Percentiles rank a stretch among this genome's conserved stretches.
Evolutionary conservation across 2,888 invertebrate genomes (phyloP).

Genomic region (Drosophila paranaensis): DNA sequence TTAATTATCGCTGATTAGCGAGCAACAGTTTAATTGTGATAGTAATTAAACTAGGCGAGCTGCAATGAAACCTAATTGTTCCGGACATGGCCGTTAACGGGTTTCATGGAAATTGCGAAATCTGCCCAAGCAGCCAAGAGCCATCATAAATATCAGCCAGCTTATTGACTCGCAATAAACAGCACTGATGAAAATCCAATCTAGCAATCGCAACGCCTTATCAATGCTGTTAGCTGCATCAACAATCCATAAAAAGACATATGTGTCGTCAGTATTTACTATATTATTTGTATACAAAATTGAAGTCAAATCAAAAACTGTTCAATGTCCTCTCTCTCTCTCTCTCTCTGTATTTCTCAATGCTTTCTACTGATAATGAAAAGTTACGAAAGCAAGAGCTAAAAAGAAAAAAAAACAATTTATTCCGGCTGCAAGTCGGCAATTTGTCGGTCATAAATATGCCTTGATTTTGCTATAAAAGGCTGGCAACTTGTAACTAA

Average conservation of each 20-base stretch:
- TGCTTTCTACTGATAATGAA: slow-evolving; percentile 4
- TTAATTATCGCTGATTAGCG: slow-evolving; percentile 8
- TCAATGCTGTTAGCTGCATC: slow-evolving; percentile 20
- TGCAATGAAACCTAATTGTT: slow-evolving; percentile 22
- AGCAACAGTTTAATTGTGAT: slow-evolving; percentile 31
- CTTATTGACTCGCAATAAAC: slow-evolving; percentile 1
- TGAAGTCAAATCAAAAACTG: slow-evolving; percentile 9
- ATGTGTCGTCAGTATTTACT: neutral
- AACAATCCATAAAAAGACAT: neutral
- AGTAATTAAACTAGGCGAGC: slow-evolving; percentile 15
- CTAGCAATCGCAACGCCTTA: slow-evolving; percentile 4
- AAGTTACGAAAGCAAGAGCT: neutral
- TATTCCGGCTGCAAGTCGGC: neutral
- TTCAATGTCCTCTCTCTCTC: slow-evolving; percentile 3
- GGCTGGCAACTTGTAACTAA: neutral
- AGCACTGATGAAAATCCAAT: neutral
- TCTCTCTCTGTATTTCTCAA: neutral
- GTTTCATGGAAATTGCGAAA: slow-evolving; percentile 25
- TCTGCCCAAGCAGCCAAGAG: slow-evolving; percentile 3
- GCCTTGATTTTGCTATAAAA: neutral
- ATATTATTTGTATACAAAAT: neutral
- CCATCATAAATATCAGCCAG: slow-evolving; percentile 3
- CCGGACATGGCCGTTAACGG: slow-evolving; percentile 17
- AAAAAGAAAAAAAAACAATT: neutral
- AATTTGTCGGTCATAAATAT: slow-evolving; percentile 31